Base-by-base conservation (phyloP, 2,888 invertebrate genomes). In the Koerneria pararmatus region DNA sequence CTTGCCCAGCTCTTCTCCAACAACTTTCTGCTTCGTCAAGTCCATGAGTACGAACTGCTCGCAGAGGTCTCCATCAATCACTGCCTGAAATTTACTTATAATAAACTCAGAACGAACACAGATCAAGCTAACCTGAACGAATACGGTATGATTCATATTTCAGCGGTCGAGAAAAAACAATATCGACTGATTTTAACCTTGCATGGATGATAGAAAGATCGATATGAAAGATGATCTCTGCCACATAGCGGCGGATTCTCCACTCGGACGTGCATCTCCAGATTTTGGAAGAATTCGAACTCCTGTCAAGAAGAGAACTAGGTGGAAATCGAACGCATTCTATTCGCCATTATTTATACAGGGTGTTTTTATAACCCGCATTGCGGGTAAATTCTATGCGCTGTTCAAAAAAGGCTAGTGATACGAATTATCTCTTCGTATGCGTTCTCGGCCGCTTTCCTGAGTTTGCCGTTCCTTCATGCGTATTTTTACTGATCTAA, bases 251-350 rank as follows among this genome's bases (percentile, higher is more conserved):
- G 95, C 0, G 94, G 89, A 85, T 95, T 91, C 85, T 98, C 97
- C 73, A 93, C 92, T 62, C 98, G 87, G 93, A 99, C 93, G 84
- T 99, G 95, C 97, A 99, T 98, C 85, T 98, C 98, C 71, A 98
- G 87, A 86, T 97, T 95, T 84, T 97, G 95, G 87, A 98, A 98
- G 85, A 98, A 97, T 84, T 98, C 98, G 79, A 94, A 95, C 85
- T 98, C 97, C 87, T 97, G 77, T 41, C 75, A 70, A 57, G 46
- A 4, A 11, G 24, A 67, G n/a, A n/a, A n/a, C n/a, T n/a, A n/a
- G n/a, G n/a, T n/a, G n/a, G n/a, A n/a, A n/a, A n/a, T n/a, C n/a
- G n/a, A n/a, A n/a, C n/a, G n/a, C n/a, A n/a, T n/a, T n/a, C n/a
- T n/a, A n/a, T n/a, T n/a, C n/a, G n/a, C n/a, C n/a, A n/a, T n/a